These are phyloP conservation scores for Tangachromis dhanisi DNA, from an alignment of 2,113 vertebrate species.

Conservation along the genomic window DNA sequence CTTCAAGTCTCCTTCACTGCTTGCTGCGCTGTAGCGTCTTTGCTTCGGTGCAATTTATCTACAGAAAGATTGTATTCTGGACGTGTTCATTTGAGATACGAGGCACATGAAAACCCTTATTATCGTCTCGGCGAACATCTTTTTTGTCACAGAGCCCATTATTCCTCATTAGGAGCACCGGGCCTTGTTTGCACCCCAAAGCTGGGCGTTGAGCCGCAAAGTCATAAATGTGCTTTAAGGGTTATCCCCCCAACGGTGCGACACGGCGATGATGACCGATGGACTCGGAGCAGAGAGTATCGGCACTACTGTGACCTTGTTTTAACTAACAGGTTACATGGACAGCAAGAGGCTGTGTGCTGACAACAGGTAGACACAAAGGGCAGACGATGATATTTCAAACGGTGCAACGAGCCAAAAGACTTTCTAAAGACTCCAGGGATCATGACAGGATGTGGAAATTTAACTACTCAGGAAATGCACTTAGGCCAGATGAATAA, in stretches of 20 bases:
- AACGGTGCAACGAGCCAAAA: neutral
- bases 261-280: slow-evolving; percentile 49
- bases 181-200: neutral
- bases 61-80: neutral
- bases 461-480: fast-evolving
- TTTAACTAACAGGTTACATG: slow-evolving; percentile 22
- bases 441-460: fast-evolving
- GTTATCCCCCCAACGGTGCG: slow-evolving; percentile 23
- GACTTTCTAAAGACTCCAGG: neutral
- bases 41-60: neutral
- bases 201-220: neutral
- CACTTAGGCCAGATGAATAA: neutral
- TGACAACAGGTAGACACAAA: neutral
- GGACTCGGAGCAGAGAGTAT: slow-evolving; percentile 14
- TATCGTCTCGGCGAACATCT: neutral
- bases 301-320: slow-evolving; percentile 48
- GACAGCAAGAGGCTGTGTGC: neutral
- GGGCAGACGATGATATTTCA: neutral
- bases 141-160: slow-evolving; percentile 39
- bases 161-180: slow-evolving; percentile 44
- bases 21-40: neutral
- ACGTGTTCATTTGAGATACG: neutral
- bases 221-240: slow-evolving; percentile 57
- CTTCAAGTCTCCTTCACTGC: neutral
- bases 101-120: neutral